Evolutionary conservation across 2,888 invertebrate genomes (phyloP).

Genomic region (Agriopis aurantiaria): DNA sequence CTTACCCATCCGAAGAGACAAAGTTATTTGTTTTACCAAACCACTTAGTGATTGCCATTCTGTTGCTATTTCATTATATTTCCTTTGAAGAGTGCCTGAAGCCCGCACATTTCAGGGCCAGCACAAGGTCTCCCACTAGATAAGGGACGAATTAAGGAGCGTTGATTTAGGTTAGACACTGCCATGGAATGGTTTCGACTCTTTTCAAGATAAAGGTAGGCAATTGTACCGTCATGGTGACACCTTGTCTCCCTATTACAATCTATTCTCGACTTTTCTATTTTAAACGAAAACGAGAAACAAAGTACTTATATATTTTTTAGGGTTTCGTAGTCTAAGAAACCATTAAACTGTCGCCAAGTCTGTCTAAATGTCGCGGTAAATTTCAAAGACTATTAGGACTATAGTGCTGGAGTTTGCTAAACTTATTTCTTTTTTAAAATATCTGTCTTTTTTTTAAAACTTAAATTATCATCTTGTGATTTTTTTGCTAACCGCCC

Average conservation of each 20-base stretch:
- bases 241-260: neutral
- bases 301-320: too few relatives aligned
- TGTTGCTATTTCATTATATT: conserved; percentile 11
- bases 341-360: too few relatives aligned
- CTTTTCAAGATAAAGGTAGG: conserved; percentile 14
- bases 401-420: too few relatives aligned
- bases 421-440: too few relatives aligned
- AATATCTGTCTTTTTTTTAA: too few relatives aligned
- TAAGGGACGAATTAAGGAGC: conserved; percentile 31
- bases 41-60: neutral
- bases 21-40: neutral
- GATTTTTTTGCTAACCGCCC: too few relatives aligned
- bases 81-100: conserved; percentile 11
- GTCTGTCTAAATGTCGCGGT: too few relatives aligned
- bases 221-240: neutral
- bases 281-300: neutral
- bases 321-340: too few relatives aligned
- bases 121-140: conserved; percentile 21
- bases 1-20: neutral
- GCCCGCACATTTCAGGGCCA: conserved; percentile 9
- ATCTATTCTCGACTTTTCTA: neutral
- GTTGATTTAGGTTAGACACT: conserved; percentile 34
- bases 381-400: too few relatives aligned
- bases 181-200: conserved; percentile 21
- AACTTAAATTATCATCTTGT: too few relatives aligned